Evolutionary conservation across 2,113 vertebrate genomes (phyloP).

Genomic region (Nothocercus julius): DNA sequence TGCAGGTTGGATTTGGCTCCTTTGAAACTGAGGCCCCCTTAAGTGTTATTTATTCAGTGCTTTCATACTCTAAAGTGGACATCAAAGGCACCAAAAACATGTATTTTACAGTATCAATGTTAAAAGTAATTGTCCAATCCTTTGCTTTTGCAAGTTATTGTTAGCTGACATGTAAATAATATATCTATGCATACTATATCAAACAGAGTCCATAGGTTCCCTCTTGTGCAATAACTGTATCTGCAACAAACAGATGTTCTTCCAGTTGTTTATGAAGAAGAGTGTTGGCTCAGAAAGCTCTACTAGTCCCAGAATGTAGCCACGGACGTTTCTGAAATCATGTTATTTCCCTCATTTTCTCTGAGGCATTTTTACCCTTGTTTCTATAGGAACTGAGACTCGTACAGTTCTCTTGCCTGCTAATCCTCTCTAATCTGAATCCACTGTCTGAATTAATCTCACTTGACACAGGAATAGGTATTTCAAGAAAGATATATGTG

Average conservation of each 20-base stretch:
- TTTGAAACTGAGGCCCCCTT: not conserved
- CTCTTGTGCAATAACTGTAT: not conserved
- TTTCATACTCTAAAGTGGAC: not conserved
- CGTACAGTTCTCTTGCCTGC: not conserved
- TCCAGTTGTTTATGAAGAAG: not conserved
- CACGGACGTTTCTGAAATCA: not conserved
- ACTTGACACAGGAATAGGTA: not conserved
- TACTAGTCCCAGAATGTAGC: not conserved
- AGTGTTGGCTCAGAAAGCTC: not conserved
- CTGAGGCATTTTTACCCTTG: not conserved
- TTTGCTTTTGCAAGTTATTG: not conserved
- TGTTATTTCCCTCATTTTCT: not conserved
- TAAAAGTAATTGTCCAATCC: not conserved
- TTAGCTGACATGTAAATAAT: not conserved
- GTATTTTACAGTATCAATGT: not conserved
- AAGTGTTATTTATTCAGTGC: not conserved
- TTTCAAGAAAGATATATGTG: not conserved
- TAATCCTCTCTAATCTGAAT: not conserved
- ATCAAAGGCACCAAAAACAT: not conserved
- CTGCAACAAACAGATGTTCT: not conserved
- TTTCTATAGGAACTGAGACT: not conserved
- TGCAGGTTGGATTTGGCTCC: not conserved
- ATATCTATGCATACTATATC: not conserved
- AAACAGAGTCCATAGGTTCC: not conserved
- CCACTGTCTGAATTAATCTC: rapidly evolving